Conservation (phyloP, 1,140 invertebrate species). For the Sitobion miscanthi region DNA sequence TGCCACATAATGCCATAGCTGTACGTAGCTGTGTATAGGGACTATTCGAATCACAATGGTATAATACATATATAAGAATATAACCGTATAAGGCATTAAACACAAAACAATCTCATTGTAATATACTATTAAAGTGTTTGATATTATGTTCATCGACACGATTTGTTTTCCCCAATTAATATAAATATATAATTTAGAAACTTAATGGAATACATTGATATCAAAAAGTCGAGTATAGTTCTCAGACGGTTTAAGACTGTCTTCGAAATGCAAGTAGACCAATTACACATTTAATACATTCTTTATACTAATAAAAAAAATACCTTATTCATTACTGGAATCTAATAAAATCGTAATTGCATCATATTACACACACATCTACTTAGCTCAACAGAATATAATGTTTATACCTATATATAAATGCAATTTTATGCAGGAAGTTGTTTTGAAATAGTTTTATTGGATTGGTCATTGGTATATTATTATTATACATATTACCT, state of each 20-base stretch:
- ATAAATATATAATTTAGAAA: neutral
- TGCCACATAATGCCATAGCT: neutral
- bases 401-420: neutral
- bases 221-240: neutral
- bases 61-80: neutral
- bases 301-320: conserved; percentile 8
- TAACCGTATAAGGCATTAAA: neutral
- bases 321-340: neutral
- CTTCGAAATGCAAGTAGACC: neutral
- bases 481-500: neutral
- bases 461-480: neutral
- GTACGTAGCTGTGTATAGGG: neutral
- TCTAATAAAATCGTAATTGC: neutral
- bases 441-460: neutral
- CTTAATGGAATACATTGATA: neutral
- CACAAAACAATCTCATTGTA: neutral
- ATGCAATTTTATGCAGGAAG: neutral
- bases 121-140: neutral
- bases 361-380: neutral
- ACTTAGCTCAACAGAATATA: neutral
- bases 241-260: neutral
- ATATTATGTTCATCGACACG: neutral
- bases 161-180: neutral
- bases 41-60: neutral
- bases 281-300: conserved; percentile 11